Evolutionary conservation across 1,140 invertebrate genomes (phyloP), one percentile per base, ranked within the genome.

Genomic region (Anastrepha ludens): DNA sequence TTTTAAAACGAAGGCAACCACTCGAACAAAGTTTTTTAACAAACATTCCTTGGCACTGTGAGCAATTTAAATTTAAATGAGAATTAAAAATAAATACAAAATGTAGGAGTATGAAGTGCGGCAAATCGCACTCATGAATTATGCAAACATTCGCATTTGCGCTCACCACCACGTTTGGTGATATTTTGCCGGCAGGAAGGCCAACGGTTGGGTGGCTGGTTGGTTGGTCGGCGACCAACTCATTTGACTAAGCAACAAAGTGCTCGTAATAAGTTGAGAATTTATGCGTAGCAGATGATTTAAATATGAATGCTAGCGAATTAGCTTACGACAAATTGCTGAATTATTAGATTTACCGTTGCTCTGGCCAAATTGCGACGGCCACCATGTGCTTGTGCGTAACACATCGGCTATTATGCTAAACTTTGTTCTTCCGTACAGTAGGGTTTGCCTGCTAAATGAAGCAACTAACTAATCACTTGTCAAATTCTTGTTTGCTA

Each of bases 21-120:
- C 60, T 62, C 15, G n/a, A 62, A 5, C 60, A 62, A 62, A 15
- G 9, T 62, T 62, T n/a, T 13, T 15, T 62, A 17, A 17, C 60
- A 55, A 55, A 9, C 17, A 11, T 55, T 55, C n/a, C 47, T 55
- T 20, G 47, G 15, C n/a, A 17, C 17, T 29, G 20, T 81, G n/a
- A 55, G 47, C 74, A 81, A 81, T 81, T 81, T 81, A 58, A 81
- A 81, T 81, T 55, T 81, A 81, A 81, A 81, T 81, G 74, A 50
- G 47, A 81, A 55, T 81, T 50, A 81, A 81, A 81, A 81, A 81
- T 81, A 81, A 81, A 81, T 81, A 47, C 74, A n/a, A 47, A 41
- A 55, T 55, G 6, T 15, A n/a, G n/a, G 44, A 11, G 17, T 39
- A 17, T 55, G 3, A 81, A 58, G 20, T 15, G 9, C 74, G 17